A percentile compares a stretch with the other conserved stretches of the same genome.
Evolutionary conservation across 2,888 invertebrate species (phyloP).

Genomic region (Luperina nickerlii): DNA sequence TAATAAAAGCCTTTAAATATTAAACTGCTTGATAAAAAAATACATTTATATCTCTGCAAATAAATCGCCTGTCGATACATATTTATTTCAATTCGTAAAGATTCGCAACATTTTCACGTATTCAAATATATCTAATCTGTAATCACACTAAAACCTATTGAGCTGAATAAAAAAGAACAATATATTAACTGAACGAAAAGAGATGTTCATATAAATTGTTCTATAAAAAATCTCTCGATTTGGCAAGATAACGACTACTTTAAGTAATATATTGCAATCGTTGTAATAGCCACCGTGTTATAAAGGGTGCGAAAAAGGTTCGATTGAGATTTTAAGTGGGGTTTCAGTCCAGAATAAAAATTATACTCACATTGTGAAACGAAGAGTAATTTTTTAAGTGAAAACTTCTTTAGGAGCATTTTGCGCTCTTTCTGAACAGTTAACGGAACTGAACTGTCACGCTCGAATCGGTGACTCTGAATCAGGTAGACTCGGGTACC

Average conservation of each 20-base stretch:
- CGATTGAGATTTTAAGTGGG: not conserved
- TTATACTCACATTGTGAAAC: not conserved
- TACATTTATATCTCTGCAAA: constrained; percentile 11
- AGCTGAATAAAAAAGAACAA: constrained; percentile 31
- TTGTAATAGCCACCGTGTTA: constrained; percentile 59
- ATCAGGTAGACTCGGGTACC: not conserved
- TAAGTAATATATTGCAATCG: constrained; percentile 68
- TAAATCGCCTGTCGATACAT: not conserved
- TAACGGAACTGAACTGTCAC: not conserved
- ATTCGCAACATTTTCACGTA: constrained; percentile 23
- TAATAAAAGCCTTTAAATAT: not conserved
- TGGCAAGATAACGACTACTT: constrained; percentile 66
- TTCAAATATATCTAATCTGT: constrained; percentile 20
- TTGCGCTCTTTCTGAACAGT: not conserved
- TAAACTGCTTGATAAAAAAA: constrained; percentile 10
- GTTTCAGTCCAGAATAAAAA: not conserved
- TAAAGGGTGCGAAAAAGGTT: constrained; percentile 29
- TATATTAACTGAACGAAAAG: constrained; percentile 28
- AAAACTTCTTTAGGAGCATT: not conserved
- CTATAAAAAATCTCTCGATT: constrained; percentile 60
- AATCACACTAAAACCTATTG: constrained; percentile 50
- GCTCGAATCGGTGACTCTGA: not conserved
- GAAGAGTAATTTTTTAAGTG: not conserved
- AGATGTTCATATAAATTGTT: constrained; percentile 61
- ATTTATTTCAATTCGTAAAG: not conserved